These are phyloP conservation scores for Gallinago solitaria DNA, from an alignment of 2,797 vertebrate genomes.

Conservation along the genomic window DNA sequence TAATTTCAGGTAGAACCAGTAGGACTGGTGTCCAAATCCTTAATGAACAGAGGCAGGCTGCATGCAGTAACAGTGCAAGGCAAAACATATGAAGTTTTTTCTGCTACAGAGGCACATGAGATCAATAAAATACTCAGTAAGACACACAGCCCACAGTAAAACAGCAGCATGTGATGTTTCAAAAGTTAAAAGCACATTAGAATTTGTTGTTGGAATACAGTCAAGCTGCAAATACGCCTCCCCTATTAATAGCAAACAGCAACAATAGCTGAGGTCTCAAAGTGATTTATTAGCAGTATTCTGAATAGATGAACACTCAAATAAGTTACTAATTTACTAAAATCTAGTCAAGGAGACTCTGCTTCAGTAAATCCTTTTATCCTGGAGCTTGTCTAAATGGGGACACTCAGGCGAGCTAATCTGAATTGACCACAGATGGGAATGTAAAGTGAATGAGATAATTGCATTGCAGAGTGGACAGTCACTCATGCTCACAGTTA, in stretches of 20 bases:
- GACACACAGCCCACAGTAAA: not conserved
- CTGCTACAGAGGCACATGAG: not conserved
- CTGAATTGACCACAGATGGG: constrained; percentile 64
- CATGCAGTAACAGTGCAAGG: not conserved
- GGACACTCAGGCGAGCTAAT: constrained; percentile 67
- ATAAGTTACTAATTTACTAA: constrained; percentile 63
- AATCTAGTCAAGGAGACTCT: constrained; percentile 58
- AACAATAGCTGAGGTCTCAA: constrained; percentile 35
- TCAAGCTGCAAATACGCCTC: constrained; percentile 16
- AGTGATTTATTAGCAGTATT: constrained; percentile 67
- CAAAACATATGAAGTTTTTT: not conserved
- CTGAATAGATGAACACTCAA: constrained; percentile 40
- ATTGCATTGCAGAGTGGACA: constrained; percentile 67
- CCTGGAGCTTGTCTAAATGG: constrained; percentile 57
- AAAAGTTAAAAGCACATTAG: not conserved
- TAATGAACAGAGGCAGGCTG: not conserved
- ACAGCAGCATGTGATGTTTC: not conserved
- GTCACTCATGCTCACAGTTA: constrained; percentile 39
- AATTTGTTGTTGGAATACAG: constrained; percentile 33
- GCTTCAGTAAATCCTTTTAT: constrained; percentile 65
- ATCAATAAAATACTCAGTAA: not conserved
- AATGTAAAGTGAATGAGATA: constrained; percentile 62
- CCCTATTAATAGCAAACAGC: constrained; percentile 36
- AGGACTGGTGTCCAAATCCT: not conserved
- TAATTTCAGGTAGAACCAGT: not conserved